Evolutionary conservation across 2,888 invertebrate genomes (phyloP).

Genomic region (Pollenia labialis): DNA sequence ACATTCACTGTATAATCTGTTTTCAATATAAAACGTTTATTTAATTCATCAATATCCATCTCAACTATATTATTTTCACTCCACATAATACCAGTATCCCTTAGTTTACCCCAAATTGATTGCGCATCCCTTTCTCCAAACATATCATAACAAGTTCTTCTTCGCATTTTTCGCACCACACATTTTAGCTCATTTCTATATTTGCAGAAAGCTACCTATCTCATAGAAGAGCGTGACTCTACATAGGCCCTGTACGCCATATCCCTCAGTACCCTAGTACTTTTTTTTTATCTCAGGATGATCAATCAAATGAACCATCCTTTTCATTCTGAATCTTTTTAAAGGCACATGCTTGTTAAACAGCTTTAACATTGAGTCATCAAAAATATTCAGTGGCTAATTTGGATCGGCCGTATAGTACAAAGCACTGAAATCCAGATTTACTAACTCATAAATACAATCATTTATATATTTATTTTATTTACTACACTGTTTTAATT

Average conservation of each 20-base stretch:
- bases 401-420: background rate
- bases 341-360: background rate
- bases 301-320: no score
- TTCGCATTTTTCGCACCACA: no score
- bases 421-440: background rate
- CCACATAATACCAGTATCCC: conserved; percentile 7
- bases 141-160: background rate
- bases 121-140: background rate
- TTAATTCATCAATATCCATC: conserved; percentile 10
- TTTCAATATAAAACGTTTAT: background rate
- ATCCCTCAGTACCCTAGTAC: no score
- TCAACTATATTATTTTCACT: background rate
- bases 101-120: conserved; percentile 12
- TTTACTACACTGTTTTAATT: no score
- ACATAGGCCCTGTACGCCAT: no score
- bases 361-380: background rate
- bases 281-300: no score
- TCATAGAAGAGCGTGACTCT: no score
- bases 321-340: no score
- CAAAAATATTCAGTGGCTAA: background rate
- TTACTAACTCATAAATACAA: background rate
- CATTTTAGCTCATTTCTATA: no score
- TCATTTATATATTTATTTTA: no score
- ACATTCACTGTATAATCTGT: background rate
- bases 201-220: no score